Base-by-base conservation (phyloP, 2,888 invertebrate species). In the Drosophila lacicola region DNA sequence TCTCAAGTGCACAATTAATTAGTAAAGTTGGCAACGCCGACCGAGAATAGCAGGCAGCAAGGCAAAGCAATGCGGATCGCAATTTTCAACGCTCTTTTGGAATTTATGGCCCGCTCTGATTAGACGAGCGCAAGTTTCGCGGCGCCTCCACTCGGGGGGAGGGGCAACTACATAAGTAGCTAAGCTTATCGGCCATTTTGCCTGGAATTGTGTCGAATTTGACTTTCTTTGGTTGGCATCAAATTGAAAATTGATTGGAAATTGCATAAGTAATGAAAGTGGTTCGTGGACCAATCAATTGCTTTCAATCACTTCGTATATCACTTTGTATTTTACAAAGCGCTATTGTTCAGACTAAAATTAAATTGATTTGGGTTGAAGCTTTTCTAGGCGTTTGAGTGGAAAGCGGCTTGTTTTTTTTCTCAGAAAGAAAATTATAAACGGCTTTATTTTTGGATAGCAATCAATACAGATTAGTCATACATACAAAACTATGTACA, bases 1-100 rank as follows among this genome's bases (percentile, higher is more conserved):
- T 85, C 85, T 85, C 85, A 83, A 88, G 85, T 85, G 85, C 81
- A 80, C 85, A 85, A 85, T 85, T 85, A 85, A 85, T 85, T 85
- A 85, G 81, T 78, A 86, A 85, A 85, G 87, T 88, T 88, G 74
- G 69, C 74, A 70, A 56, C 42, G 46, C 53, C 60, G 36, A 46
- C 33, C 44, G 39, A 55, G 57, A 36, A 49, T 44, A 51, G 33
- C 44, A 14, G 41, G 29, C 41, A 37, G 57, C 53, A 56, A 53
- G 58, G 55, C 36, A 60, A 42, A 57, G 75, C 54, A 67, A 54
- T 50, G 47, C 39, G 21, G 17, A 60, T 80, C 63, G 51, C 45
- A 51, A 44, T 51, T 60, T 45, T 62, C 68, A 44, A 46, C 42
- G 57, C 65, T 64, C 46, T 33, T 29, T 29, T n/a, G 64, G 63